Evolutionary conservation across 1,140 invertebrate species (phyloP).

Genomic region (Hirudo medicinalis): DNA sequence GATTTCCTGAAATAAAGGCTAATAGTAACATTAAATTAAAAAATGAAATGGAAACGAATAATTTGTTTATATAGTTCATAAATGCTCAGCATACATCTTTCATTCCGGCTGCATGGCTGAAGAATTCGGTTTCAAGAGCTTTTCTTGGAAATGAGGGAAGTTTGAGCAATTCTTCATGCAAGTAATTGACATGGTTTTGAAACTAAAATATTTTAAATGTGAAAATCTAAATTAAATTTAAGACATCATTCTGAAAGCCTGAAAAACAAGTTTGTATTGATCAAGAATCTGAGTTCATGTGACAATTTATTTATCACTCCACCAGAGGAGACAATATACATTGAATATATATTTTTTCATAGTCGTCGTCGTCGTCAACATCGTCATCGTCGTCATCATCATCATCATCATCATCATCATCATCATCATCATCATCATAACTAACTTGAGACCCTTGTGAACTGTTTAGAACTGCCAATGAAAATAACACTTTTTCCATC

Average conservation of each 20-base stretch:
- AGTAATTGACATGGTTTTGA: conserved; percentile 54
- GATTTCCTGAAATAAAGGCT: conserved; percentile 52
- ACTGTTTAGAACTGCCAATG: conserved; percentile 43
- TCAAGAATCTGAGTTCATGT: too few relatives aligned
- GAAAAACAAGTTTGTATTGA: too few relatives aligned
- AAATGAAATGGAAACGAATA: background rate
- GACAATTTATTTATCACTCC: too few relatives aligned
- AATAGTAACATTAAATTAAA: conserved; percentile 11
- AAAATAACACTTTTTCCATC: conserved; percentile 68
- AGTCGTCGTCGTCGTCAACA: too few relatives aligned
- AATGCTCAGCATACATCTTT: conserved; percentile 53
- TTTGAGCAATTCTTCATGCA: conserved; percentile 98
- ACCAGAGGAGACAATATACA: conserved; percentile 5
- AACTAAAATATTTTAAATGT: conserved; percentile 25
- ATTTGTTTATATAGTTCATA: conserved; percentile 11
- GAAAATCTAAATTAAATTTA: too few relatives aligned
- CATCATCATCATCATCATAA: background rate
- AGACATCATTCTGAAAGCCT: too few relatives aligned
- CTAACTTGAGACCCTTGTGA: conserved; percentile 39
- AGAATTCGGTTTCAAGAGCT: conserved; percentile 86
- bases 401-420: too few relatives aligned
- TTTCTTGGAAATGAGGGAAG: conserved; percentile 94
- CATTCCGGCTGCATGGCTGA: conserved; percentile 76
- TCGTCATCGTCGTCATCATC: too few relatives aligned
- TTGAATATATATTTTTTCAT: too few relatives aligned